Conservation (phyloP, 2,797 vertebrate genomes). For the Syncerus caffer region DNA sequence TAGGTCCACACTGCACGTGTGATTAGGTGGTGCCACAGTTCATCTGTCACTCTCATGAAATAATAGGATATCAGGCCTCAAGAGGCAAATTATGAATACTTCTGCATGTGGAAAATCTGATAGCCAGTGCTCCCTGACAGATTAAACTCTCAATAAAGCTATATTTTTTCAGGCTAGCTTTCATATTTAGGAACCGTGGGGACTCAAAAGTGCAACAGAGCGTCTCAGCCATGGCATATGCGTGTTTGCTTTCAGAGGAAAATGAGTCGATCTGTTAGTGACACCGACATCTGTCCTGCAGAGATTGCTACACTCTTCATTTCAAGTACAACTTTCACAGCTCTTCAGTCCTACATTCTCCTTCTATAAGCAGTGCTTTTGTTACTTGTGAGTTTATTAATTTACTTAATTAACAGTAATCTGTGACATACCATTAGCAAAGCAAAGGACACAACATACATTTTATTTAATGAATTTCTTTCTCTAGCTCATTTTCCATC, state of each 20-base stretch:
- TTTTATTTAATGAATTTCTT: conserved; percentile 20
- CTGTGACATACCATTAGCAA: not conserved
- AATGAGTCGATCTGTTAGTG: not conserved
- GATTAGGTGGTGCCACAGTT: not conserved
- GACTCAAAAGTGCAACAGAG: not conserved
- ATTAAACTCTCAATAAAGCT: not conserved
- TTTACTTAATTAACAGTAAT: conserved; percentile 17
- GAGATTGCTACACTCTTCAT: not conserved
- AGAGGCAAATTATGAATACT: not conserved
- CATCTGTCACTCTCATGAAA: not conserved
- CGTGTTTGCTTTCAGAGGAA: not conserved
- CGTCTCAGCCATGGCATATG: not conserved
- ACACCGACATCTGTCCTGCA: not conserved
- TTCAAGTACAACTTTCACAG: not conserved
- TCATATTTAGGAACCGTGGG: not conserved
- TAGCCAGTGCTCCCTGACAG: not conserved
- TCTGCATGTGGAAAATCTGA: not conserved
- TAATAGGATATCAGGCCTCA: not conserved
- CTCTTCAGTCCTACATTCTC: not conserved
- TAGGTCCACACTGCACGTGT: not conserved
- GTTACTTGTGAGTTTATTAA: not conserved
- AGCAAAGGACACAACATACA: not conserved
- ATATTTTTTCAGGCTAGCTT: not conserved
- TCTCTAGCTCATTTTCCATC: not conserved
- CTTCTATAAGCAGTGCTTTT: not conserved